A percentile compares a stretch with the other conserved stretches of the same genome.
Conservation (phyloP, 64 coral and sea anemone species). For the Catalaphyllia jardinei region DNA sequence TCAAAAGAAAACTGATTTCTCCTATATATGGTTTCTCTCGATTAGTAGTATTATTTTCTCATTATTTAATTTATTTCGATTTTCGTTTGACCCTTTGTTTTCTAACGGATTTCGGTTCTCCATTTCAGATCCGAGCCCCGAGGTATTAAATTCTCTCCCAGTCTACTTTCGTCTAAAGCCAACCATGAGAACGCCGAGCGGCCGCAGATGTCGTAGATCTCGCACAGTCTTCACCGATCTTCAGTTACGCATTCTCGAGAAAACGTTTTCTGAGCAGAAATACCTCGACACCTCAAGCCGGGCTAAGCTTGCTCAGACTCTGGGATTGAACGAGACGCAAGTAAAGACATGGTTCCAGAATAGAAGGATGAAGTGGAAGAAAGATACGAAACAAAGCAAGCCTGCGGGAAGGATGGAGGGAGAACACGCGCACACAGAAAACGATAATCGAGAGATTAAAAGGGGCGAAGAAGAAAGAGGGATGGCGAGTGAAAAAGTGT, state of each 20-base stretch:
- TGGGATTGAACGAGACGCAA: constrained; percentile 69
- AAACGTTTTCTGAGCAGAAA: constrained; percentile 71
- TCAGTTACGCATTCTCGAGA: constrained; percentile 63
- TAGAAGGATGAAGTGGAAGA: constrained; percentile 73
- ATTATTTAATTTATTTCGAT: not conserved
- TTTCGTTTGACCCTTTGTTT: not conserved
- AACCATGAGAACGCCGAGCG: constrained; percentile 69
- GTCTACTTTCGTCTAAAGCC: constrained; percentile 73
- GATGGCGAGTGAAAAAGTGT: not conserved
- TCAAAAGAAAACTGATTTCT: too few species aligned
- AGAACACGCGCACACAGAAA: not conserved
- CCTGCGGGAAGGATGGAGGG: constrained; percentile 13
- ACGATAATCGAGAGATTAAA: not conserved
- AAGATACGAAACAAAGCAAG: constrained; percentile 49
- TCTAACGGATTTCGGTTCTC: not conserved
- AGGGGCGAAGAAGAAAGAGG: not conserved
- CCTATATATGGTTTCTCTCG: too few species aligned
- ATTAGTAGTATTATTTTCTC: not conserved
- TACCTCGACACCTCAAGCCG: constrained; percentile 69
- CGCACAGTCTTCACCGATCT: constrained; percentile 71
- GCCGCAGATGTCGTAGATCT: constrained; percentile 62
- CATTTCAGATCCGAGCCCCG: constrained; percentile 60
- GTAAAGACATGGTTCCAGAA: constrained; percentile 80
- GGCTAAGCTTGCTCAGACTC: constrained; percentile 65
- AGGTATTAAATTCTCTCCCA: constrained; percentile 52